These are phyloP conservation scores for Orthosia gothica DNA, from an alignment of 2,888 invertebrate genomes.

Conservation along the genomic window DNA sequence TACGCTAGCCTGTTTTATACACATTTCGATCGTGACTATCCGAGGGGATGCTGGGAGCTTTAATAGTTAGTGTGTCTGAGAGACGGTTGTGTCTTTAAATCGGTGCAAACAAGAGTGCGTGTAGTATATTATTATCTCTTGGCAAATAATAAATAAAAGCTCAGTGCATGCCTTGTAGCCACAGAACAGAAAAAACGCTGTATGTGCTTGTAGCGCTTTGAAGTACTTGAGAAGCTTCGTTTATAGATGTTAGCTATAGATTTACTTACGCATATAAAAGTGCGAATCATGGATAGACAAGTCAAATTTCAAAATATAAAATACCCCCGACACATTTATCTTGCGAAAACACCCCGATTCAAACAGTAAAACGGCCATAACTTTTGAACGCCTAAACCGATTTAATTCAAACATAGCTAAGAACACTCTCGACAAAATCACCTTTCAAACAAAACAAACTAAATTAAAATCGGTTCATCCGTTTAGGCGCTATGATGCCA, in stretches of 20 bases:
- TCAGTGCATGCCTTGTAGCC: conserved; percentile 2
- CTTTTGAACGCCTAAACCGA: too few species aligned
- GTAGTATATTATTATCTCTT: conserved; percentile 47
- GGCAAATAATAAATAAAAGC: conserved; percentile 50
- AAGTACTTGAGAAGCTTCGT: conserved; percentile 1
- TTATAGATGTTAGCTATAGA: background rate
- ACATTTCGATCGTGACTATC: conserved; percentile 62
- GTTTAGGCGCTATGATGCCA: too few species aligned
- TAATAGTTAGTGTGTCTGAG: conserved; percentile 48
- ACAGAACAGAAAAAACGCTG: too few species aligned
- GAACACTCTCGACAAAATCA: too few species aligned
- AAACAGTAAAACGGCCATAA: too few species aligned
- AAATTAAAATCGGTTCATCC: too few species aligned
- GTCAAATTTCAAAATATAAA: too few species aligned
- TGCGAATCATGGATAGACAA: background rate
- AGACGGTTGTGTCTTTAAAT: conserved; percentile 37
- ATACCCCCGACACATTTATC: too few species aligned
- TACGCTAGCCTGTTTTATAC: conserved; percentile 62
- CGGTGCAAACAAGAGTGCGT: conserved; percentile 44
- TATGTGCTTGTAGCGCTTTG: conserved; percentile 6
- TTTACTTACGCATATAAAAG: background rate
- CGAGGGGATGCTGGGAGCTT: conserved; percentile 53
- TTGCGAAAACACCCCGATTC: too few species aligned
- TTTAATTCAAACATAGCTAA: too few species aligned
- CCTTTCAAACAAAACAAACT: too few species aligned